Base-by-base conservation (phyloP, 2,888 invertebrate species). In the Argynnis bischoffii region DNA sequence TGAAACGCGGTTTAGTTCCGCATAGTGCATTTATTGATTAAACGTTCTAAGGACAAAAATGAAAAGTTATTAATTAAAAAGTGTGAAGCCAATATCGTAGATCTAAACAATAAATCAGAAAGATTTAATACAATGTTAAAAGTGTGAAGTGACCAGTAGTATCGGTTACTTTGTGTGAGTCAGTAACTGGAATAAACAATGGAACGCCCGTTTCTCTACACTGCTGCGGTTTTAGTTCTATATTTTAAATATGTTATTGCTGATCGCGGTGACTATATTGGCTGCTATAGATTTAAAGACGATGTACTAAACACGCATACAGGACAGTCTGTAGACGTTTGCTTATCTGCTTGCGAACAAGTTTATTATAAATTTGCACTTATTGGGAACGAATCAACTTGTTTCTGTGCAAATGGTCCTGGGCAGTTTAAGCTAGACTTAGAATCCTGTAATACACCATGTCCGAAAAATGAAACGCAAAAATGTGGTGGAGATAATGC, bases 401-500 rank as follows among this genome's bases (percentile, higher is more conserved):
- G 93, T 74, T 90, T 86, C 71, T 93, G 93, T 66, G 88, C 88
- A 3, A 93, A 93, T 69, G 73, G 76, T 1, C 87, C 93, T 1
- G 92, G 90, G 1, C 81, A 81, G n/a, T 89, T 92, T 55, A 81
- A 86, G 63, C 79, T 93, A 66, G 90, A 92, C 5, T 75, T 81
- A 15, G 86, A 87, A 2, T 79, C 89, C 1, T 96, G 95, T 76
- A 88, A 88, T 72, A 93, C 88, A 14, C 90, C 92, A 0, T 97
- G 97, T 75, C 88, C 92, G 8, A 94, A 94, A 67, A 95, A 95
- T 79, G 91, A 93, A 47, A 89, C 90, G 0, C 94, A 94, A 76
- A 92, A 92, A 69, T 97, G 97, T 79, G 97, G 96, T 1, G 96
- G 96, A 0, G 86, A 92, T 1, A 93, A 93, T 41, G 94, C 95